phyloP scores from a whole-genome alignment of 2,888 invertebrate species.

The Anaspis maculata region DNA sequence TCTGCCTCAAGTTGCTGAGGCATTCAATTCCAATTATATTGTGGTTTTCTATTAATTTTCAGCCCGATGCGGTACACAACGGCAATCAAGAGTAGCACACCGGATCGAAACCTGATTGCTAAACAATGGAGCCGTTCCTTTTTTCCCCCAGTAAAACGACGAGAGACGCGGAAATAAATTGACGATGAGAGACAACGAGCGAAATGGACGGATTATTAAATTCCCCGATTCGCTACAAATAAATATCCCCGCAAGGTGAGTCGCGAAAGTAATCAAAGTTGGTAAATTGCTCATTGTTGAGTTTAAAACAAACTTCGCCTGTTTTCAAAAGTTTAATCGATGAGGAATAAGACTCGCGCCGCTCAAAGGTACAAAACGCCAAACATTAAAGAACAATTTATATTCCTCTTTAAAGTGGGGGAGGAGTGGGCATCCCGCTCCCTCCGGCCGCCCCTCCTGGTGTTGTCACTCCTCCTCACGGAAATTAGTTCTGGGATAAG shows the following conservation, averaged over 20 bases:
- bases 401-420: too few species aligned
- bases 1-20: too few species aligned
- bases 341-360: constrained; percentile 27
- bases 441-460: too few species aligned
- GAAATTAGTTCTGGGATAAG: constrained; percentile 23
- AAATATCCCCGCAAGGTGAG: constrained; percentile 12
- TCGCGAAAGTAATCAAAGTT: constrained; percentile 37
- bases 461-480: constrained; percentile 14
- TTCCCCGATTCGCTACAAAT: constrained; percentile 13
- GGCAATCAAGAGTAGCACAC: too few species aligned
- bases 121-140: too few species aligned
- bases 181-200: neutral
- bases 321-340: constrained; percentile 32
- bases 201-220: constrained; percentile 6
- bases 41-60: too few species aligned
- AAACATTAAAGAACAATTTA: constrained; percentile 29
- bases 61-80: too few species aligned
- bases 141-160: too few species aligned
- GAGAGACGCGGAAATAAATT: too few species aligned
- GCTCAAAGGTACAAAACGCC: constrained; percentile 23
- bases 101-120: too few species aligned
- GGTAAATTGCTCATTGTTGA: constrained; percentile 37
- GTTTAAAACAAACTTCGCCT: constrained; percentile 29
- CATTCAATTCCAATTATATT: too few species aligned
- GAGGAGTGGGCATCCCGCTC: too few species aligned